Conservation (phyloP, 2,113 vertebrate genomes). For the Damaliscus lunatus region DNA sequence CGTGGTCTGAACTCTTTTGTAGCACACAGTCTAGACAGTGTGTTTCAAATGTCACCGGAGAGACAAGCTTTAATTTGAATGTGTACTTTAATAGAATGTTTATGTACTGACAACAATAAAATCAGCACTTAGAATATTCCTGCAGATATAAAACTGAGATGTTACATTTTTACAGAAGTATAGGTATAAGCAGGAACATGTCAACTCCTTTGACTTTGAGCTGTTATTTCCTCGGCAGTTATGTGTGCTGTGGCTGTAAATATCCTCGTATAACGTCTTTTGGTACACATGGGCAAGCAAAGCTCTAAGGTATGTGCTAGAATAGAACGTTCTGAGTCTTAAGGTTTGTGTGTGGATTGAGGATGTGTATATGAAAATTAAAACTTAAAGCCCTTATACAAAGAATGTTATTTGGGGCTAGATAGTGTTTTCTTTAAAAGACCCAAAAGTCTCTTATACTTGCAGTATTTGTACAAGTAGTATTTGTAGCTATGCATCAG, state of each 20-base stretch:
- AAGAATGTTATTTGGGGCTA: not conserved
- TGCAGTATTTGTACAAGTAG: not conserved
- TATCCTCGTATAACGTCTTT: not conserved
- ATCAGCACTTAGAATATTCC: not conserved
- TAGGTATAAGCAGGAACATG: not conserved
- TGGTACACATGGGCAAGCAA: not conserved
- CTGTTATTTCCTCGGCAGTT: not conserved
- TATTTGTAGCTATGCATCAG: not conserved
- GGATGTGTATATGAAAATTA: not conserved
- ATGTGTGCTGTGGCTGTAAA: not conserved
- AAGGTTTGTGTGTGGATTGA: not conserved
- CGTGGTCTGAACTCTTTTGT: not conserved
- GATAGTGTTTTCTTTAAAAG: not conserved
- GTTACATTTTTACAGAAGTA: not conserved
- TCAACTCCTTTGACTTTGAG: not conserved
- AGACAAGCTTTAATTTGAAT: conserved; percentile 19
- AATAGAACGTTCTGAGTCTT: not conserved
- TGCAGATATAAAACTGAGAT: not conserved
- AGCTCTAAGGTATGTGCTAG: not conserved
- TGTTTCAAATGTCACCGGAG: conserved; percentile 4
- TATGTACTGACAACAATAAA: conserved; percentile 24
- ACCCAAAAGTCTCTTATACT: not conserved
- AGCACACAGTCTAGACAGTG: not conserved
- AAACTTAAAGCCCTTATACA: not conserved
- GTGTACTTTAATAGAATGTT: not conserved